Evolutionary conservation across 2,888 invertebrate species (phyloP).

Genomic region (Lycocerus yunnanus): DNA sequence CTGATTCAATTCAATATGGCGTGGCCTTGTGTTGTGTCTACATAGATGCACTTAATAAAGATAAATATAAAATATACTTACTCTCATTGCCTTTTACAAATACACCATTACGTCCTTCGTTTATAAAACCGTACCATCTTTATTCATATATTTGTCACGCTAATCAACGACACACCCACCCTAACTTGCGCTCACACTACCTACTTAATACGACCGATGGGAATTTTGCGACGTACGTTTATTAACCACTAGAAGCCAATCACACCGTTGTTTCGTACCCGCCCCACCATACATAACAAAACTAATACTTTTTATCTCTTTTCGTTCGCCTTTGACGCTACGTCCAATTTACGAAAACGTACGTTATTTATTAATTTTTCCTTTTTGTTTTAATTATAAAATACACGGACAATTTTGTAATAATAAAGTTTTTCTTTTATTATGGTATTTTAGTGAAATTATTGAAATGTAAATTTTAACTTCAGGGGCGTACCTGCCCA

Average conservation of each 20-base stretch:
- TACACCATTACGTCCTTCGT: conserved; percentile 33
- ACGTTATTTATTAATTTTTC: conserved; percentile 4
- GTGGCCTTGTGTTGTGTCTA: conserved; percentile 59
- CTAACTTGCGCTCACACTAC: conserved; percentile 20
- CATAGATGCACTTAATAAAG: conserved; percentile 39
- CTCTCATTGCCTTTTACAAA: conserved; percentile 38
- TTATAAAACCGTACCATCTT: conserved; percentile 35
- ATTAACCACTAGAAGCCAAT: conserved; percentile 18
- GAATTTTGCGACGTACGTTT: conserved; percentile 30
- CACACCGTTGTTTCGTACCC: conserved; percentile 27
- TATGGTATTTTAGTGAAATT: background rate
- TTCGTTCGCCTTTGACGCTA: background rate
- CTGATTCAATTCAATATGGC: conserved; percentile 65
- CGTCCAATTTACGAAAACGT: conserved; percentile 10
- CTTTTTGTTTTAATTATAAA: conserved; percentile 8
- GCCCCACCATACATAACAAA: conserved; percentile 26
- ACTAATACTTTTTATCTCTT: conserved; percentile 10
- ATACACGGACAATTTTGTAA: background rate
- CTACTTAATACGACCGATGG: conserved; percentile 16
- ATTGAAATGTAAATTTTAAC: background rate
- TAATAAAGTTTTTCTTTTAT: background rate
- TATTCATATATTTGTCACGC: conserved; percentile 45
- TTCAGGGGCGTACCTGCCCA: background rate
- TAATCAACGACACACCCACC: conserved; percentile 35
- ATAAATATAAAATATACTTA: conserved; percentile 39